Evolutionary conservation across 2,797 vertebrate species (phyloP), one percentile per base, ranked within the genome.

Genomic region (Intellagama lesueurii): DNA sequence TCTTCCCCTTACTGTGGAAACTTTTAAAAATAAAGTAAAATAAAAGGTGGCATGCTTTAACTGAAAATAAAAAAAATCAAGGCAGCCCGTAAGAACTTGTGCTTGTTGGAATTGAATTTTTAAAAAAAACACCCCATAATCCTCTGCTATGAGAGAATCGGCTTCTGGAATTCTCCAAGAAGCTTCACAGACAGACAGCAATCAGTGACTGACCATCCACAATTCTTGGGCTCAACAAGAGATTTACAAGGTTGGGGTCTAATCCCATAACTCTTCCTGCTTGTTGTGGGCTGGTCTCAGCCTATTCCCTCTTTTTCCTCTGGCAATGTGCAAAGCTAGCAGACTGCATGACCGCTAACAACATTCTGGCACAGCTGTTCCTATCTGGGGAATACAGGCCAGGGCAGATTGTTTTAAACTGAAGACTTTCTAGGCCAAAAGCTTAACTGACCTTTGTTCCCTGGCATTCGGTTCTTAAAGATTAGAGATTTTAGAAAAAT

Each of bases 371-470:
- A 40, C 69, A 91, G 81, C 69, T 91, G 83, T 92, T 87, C 86
- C 79, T 30, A 22, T 19, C 88, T 44, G 79, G 77, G 91, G 83
- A 89, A 68, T 17, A 72, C 68, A 47, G 0, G 5, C 44, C 60
- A 47, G 81, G 83, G 90, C 87, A 86, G 90, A 84, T 86, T 81
- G 88, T 83, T 85, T 91, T 88, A 75, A 93, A 75, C 12, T 91
- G 87, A 91, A 93, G 91, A 72, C 82, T 28, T 40, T 95, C 89
- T 93, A 94, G 76, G 81, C 89, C 66, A 86, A 86, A 49, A 92
- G 78, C 69, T 94, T 92, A 86, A 85, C 76, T 87, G 80, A 30
- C 26, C 19, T 56, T 90, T 93, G 77, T 91, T 44, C 70, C 83
- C 56, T 6, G 3, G 72, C 81, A 90, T 35, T 73, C 76, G 76